Base-by-base conservation (phyloP, 2,797 vertebrate genomes). In the Discoglossus pictus region DNA sequence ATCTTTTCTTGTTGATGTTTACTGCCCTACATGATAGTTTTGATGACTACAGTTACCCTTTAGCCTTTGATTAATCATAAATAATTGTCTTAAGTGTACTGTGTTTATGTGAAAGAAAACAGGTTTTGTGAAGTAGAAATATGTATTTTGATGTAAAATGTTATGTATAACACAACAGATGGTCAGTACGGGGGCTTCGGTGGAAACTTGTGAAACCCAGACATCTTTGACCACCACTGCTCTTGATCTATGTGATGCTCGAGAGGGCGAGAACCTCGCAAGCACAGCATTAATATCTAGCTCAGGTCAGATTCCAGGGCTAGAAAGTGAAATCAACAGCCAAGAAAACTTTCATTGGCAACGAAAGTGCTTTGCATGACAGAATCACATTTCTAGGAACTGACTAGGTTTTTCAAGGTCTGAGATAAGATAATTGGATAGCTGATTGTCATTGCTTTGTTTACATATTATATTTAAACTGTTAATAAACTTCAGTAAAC, bases 281-380 rank as follows among this genome's bases (percentile, higher is more conserved):
- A 82, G 52, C 72, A 74, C 70, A 82, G 80, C 79, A 86, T 72
- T 86, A 82, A 87, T 87, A 85, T 79, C 78, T 86, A 82, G 78
- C 75, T 79, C 83, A 82, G 70, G 73, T 86, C 77, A 85, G 80
- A 83, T 84, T 87, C 81, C 86, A 88, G 72, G 63, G 27, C 69
- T 86, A 81, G 76, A 81, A 86, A 76, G 68, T 80, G 72, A 72
- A 68, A 76, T 58, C 75, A 58, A n/a, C 67, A 84, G 84, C 86
- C 87, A 90, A 82, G 75, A 83, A 77, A 79, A 83, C 78, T 84
- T 83, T 68, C 76, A 76, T 82, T 87, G 86, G 86, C 83, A 75
- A 84, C 12, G 74, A 73, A 88, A 89, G 75, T 80, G 82, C 81
- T 87, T 84, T 80, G 75, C 78, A 85, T 77, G 71, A 81, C 80